Evolutionary conservation across 2,113 vertebrate species (phyloP).

Genomic region (Ornithorhynchus anatinus): DNA sequence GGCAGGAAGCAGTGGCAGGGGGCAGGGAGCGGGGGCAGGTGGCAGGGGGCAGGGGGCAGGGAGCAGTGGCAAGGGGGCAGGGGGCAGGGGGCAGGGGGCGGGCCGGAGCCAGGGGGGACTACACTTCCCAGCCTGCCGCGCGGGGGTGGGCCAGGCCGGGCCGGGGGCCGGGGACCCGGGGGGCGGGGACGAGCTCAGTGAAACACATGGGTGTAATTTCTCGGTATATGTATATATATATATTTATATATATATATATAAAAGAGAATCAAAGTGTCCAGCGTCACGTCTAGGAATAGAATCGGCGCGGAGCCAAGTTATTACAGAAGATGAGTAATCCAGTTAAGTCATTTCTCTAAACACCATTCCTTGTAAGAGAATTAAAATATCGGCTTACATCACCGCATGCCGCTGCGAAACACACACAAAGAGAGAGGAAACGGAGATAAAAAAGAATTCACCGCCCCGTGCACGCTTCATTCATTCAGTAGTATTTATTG

Average conservation of each 20-base stretch:
- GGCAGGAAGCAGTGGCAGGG: neutral
- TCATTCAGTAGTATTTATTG: no score
- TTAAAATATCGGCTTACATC: slow-evolving; percentile 65
- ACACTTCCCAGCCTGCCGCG: slow-evolving; percentile 45
- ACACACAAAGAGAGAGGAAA: no score
- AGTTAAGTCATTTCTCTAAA: slow-evolving; percentile 72
- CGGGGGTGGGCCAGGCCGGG: no score
- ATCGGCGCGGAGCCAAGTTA: slow-evolving; percentile 59
- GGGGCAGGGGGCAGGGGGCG: neutral
- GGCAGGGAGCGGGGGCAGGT: neutral
- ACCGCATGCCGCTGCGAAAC: no score
- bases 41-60: neutral
- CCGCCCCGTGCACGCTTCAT: no score
- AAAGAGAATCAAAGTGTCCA: slow-evolving; percentile 55
- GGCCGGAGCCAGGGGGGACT: neutral
- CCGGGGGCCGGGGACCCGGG: no score
- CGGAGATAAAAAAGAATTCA: no score
- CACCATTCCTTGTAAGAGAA: slow-evolving; percentile 66
- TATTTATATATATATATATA: no score
- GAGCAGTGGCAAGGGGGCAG: rapidly evolving
- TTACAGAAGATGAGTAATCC: slow-evolving; percentile 71
- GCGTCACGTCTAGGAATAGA: slow-evolving; percentile 72
- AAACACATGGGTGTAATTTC: slow-evolving; percentile 39
- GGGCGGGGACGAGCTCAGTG: neutral
- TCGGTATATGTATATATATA: slow-evolving; percentile 43